Evolutionary conservation across 2,797 vertebrate genomes (phyloP).

Genomic region (Limosa lapponica): DNA sequence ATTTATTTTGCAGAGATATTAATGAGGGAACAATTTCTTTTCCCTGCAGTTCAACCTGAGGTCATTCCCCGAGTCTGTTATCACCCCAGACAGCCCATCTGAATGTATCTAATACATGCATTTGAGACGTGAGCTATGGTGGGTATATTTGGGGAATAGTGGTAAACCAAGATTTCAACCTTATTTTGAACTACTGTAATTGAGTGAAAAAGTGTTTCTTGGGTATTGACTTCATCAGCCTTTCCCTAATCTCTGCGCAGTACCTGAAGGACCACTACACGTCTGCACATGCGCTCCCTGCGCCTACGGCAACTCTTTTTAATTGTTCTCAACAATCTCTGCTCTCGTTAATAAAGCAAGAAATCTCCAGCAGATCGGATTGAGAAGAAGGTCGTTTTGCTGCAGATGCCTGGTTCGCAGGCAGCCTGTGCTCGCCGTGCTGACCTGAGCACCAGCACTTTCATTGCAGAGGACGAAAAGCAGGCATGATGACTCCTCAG

Average conservation of each 20-base stretch:
- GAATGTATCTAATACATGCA: neutral
- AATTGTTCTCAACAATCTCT: neutral
- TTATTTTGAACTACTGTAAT: neutral
- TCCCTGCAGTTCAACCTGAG: conserved; percentile 52
- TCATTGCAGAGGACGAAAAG: neutral
- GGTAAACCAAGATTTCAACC: neutral
- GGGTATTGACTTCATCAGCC: neutral
- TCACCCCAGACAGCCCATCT: conserved; percentile 1
- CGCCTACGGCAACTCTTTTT: neutral
- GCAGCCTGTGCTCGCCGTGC: fast-evolving
- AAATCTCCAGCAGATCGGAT: neutral
- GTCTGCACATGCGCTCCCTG: fast-evolving
- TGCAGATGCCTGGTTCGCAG: neutral
- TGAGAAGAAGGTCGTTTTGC: neutral
- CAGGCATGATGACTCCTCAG: neutral
- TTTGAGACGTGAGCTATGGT: neutral
- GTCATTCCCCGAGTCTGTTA: conserved; percentile 49
- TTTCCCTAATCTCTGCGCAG: neutral
- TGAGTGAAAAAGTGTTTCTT: neutral
- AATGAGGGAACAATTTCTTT: conserved; percentile 67
- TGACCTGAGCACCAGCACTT: neutral
- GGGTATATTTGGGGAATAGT: neutral
- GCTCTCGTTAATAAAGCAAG: neutral
- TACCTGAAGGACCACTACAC: neutral
- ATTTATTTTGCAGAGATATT: conserved; percentile 65